Base-by-base conservation (phyloP, 2,797 vertebrate species). In the Hippocampus kuda region DNA sequence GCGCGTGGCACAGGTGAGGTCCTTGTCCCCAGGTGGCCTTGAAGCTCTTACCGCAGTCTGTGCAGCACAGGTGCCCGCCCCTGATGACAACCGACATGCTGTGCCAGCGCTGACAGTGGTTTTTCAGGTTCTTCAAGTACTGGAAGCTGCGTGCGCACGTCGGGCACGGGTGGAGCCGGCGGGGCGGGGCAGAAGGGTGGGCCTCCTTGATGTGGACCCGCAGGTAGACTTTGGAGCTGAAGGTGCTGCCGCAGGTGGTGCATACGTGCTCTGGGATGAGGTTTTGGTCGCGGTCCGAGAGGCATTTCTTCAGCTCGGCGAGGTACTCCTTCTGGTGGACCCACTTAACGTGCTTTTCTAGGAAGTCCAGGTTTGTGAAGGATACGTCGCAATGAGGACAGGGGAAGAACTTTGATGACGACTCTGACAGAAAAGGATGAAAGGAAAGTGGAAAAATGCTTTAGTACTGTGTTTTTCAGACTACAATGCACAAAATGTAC, bases 271-370 rank as follows among this genome's bases (percentile, higher is more conserved):
- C 84, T 10, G 84, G 72, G 24, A 80, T 68, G 41, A 84, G 76
- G 77, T 81, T 85, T 4, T 85, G 71, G 13, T 84, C 68, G 71
- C 68, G 75, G 59, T 83, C 79, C 7, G 84, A 85, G n/a, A 89
- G 77, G 73, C 87, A 90, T 68, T 82, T 83, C 66, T 88, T 88
- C 41, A 91, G 78, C 66, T 87, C 85, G 26, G 81, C 83, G 0
- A 90, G 87, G 79, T 90, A 91, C 65, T 90, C 80, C 75, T 86
- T 88, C 77, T 89, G 89, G 79, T 92, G 91, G 65, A 90, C 89
- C 90, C 90, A 92, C 77, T 91, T 92, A 16, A 91, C 77, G 18
- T 92, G 91, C 72, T 91, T 91, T 79, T 91, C 89, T 73, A 92
- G 75, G 81, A 90, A 90, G 3, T 88, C 87, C 72, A 82, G 71